These are phyloP conservation scores for Microtus oregoni DNA, from an alignment of 2,113 vertebrate genomes.

Conservation along the genomic window DNA sequence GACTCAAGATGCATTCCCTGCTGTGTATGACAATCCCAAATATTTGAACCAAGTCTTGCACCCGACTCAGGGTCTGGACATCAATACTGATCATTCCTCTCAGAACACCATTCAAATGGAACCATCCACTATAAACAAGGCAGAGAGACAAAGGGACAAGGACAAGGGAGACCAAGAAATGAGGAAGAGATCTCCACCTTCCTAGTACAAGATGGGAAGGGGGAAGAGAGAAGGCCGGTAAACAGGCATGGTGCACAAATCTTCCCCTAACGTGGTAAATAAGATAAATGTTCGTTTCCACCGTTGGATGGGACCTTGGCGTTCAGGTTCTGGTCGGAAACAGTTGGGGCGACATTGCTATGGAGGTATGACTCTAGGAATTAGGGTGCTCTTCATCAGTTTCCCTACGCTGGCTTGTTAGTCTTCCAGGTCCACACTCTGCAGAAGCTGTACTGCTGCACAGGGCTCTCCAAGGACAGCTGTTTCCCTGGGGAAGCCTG, in stretches of 20 bases:
- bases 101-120: background rate
- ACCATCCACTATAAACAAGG: background rate
- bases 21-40: background rate
- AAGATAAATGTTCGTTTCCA: background rate
- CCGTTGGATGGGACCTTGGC: background rate
- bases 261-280: too few species aligned
- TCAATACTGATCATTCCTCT: background rate
- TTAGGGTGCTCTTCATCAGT: background rate
- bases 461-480: background rate
- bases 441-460: background rate
- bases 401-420: background rate
- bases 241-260: fast-evolving
- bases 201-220: background rate
- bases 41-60: background rate
- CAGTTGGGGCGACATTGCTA: background rate
- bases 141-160: background rate
- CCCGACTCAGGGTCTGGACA: background rate
- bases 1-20: background rate
- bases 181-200: background rate
- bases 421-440: background rate
- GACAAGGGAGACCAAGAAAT: background rate
- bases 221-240: background rate
- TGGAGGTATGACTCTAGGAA: background rate
- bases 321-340: background rate
- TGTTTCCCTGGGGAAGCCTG: background rate